A percentile compares a stretch with the other conserved stretches of the same genome.
phyloP scores from a whole-genome alignment of 2,113 vertebrate species.

The Sialia sialis region DNA sequence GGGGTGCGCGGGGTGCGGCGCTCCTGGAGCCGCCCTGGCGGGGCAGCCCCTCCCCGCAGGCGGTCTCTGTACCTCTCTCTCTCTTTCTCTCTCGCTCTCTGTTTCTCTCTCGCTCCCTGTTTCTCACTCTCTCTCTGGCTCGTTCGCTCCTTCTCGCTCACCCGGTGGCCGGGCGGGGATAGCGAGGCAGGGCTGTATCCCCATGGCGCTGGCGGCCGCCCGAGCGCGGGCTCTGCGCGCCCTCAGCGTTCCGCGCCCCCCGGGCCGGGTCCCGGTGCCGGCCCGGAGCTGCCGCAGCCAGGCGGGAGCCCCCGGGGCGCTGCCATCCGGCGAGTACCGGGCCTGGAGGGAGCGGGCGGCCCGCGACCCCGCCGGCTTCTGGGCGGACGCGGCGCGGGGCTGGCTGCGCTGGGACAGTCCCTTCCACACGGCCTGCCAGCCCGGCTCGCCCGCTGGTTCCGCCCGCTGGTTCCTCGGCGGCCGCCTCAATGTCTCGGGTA shows the following conservation, averaged over 20 bases:
- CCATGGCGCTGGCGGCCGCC: neutral
- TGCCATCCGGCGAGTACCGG: conserved; percentile 49
- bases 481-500: conserved; percentile 86
- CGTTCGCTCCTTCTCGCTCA: too few relatives aligned
- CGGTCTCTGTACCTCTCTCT: neutral
- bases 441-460: conserved; percentile 68
- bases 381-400: conserved; percentile 78
- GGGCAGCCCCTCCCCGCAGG: neutral
- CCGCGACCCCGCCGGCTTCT: conserved; percentile 79
- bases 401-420: conserved; percentile 77
- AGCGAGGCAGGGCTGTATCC: neutral
- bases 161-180: neutral
- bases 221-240: neutral
- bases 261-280: neutral
- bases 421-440: conserved; percentile 75
- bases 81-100: too few relatives aligned
- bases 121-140: too few relatives aligned
- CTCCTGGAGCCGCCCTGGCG: neutral
- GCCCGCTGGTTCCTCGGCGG: conserved; percentile 87
- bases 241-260: neutral
- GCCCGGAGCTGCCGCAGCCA: neutral
- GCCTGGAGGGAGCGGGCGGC: conserved; percentile 72
- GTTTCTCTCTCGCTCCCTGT: too few relatives aligned
- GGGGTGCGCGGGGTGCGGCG: neutral
- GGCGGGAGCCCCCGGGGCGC: neutral